A percentile compares a stretch with the other conserved stretches of the same genome.
phyloP scores from a whole-genome alignment of 1,140 invertebrate species.

The Diploscapter pachys region DNA sequence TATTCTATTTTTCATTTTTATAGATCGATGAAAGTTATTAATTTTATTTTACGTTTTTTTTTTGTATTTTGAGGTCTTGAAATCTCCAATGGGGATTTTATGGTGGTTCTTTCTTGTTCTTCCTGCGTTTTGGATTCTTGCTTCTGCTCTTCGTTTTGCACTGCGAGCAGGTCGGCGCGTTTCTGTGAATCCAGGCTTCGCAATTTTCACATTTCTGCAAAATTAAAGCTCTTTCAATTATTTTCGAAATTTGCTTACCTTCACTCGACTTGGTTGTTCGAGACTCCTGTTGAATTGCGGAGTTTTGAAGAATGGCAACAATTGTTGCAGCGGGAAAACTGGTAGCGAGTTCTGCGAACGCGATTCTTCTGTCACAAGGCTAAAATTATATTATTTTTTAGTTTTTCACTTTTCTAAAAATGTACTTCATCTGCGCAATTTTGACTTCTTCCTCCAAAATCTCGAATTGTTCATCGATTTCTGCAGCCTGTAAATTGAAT shows the following conservation, averaged over 20 bases:
- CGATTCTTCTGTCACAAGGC: background rate
- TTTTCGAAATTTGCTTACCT: constrained; percentile 12
- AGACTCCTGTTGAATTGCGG: background rate
- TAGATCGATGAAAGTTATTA: too few species aligned
- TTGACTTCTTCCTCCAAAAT: background rate
- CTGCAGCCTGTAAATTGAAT: background rate
- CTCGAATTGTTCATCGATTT: background rate
- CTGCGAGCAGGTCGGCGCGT: constrained; percentile 95
- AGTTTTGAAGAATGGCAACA: too few species aligned
- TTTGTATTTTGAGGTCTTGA: too few species aligned
- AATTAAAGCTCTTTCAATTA: constrained; percentile 30
- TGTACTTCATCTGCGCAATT: background rate
- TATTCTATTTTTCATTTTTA: too few species aligned
- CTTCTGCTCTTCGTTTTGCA: constrained; percentile 97
- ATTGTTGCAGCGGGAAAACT: background rate
- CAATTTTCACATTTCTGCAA: constrained; percentile 84
- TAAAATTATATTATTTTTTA: constrained; percentile 1
- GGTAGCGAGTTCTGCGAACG: background rate
- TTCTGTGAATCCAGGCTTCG: constrained; percentile 96
- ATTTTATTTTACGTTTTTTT: too few species aligned
- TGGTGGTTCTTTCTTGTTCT: too few species aligned
- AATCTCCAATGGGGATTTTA: too few species aligned
- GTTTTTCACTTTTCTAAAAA: background rate
- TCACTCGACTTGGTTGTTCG: background rate
- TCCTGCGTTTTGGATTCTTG: constrained; percentile 71